Evolutionary conservation across 2,888 invertebrate genomes (phyloP), one percentile per base, ranked within the genome.

Genomic region (Caenorhabditis sp.): DNA sequence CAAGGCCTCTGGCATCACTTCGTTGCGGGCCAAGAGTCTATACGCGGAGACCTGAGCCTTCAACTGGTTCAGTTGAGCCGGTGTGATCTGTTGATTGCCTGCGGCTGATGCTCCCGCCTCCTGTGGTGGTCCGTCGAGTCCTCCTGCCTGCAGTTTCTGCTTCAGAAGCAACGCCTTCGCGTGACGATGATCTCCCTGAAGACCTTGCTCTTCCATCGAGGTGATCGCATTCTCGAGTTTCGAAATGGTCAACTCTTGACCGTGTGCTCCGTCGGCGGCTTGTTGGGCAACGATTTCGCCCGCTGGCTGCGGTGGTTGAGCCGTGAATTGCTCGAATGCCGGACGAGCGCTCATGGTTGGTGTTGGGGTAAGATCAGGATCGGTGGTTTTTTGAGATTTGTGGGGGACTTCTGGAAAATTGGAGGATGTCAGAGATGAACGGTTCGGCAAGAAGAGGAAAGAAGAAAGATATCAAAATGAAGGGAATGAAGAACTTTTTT

Each of bases 21-120:
- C 93, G 82, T 93, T 93, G 47, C 93, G 88, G 3, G 93, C 92
- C 47, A 94, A 87, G 58, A 93, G 87, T 84, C 93, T 93, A 89
- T 94, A 94, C 1, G 93, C 93, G 28, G 85, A 66, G 54, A 94
- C 93, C 35, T 87, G 86, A 10, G 90, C 89, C 28, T 80, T 79
- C n/a, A 90, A 70, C 58, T 89, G 88, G 2, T 70, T 61, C 41
- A 90, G 49, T 73, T 90, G 90, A 2, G 74, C 56, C 2, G 74
- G 51, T 8, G 84, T 86, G 47, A 90, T 72, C n/a, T 76, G 73
- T 16, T 69, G 24, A 7, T 49, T 31, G 1, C 16, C 41, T 26
- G 41, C n/a, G n/a, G n/a, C n/a, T n/a, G n/a, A n/a, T n/a, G n/a
- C 70, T 31, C 38, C 35, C 5, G n/a, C 19, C 24, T 26, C 35